phyloP scores from a whole-genome alignment of 2,113 vertebrate species.

The Panurus biarmicus region DNA sequence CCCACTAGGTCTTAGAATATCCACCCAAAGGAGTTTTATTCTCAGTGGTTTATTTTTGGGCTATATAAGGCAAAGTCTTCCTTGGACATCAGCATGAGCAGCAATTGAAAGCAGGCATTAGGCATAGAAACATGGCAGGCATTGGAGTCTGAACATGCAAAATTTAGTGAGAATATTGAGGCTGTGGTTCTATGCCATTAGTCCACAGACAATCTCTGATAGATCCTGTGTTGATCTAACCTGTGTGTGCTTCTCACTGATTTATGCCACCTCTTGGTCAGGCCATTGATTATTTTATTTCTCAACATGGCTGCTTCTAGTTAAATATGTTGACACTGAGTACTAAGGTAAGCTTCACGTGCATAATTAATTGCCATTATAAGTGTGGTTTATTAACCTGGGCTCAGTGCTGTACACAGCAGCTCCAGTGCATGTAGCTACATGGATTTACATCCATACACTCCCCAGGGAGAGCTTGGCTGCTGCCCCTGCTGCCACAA shows the following conservation, averaged over 20 bases:
- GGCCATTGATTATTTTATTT: not conserved
- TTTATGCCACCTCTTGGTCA: not conserved
- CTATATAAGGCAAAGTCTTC: not conserved
- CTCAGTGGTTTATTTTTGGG: not conserved
- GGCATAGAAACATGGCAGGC: not conserved
- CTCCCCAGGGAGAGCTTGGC: not conserved
- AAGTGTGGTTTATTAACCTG: not conserved
- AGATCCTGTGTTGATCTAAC: not conserved
- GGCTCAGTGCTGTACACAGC: accelerated
- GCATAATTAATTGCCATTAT: not conserved
- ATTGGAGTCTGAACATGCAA: not conserved
- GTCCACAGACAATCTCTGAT: not conserved
- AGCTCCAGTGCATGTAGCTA: not conserved
- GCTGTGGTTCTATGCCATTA: not conserved
- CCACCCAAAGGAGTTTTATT: not conserved
- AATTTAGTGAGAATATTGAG: not conserved
- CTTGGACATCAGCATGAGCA: not conserved
- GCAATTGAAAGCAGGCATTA: not conserved
- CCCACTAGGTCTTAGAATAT: not conserved
- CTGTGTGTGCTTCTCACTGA: not conserved
- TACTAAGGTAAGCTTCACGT: not conserved
- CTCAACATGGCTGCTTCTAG: not conserved
- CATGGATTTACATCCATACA: not conserved
- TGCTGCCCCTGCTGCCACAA: not conserved
- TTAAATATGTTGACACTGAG: not conserved